Conservation (phyloP, 1,140 invertebrate species). For the Acyrthosiphon pisum region DNA sequence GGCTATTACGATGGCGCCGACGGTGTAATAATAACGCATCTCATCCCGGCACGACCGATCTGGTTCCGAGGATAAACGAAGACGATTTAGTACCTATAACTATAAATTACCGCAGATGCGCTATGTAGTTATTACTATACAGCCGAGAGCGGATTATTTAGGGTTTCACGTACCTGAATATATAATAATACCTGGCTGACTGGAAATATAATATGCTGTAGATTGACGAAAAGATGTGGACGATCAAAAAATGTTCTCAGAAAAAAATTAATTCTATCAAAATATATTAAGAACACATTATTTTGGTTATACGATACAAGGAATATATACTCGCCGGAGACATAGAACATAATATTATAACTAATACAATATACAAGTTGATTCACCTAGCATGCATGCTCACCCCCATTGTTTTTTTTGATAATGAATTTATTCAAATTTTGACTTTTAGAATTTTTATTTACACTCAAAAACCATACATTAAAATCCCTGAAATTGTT, state of each 20-base stretch:
- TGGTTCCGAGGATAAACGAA: background rate
- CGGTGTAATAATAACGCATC: background rate
- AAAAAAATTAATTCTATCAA: background rate
- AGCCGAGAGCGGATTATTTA: background rate
- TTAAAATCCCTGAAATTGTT: no score
- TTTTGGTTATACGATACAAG: background rate
- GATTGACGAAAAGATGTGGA: background rate
- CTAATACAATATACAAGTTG: no score
- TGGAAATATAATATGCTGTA: background rate
- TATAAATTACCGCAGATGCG: background rate
- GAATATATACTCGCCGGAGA: no score
- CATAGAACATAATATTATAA: background rate
- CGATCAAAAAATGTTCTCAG: background rate
- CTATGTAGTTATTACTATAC: background rate
- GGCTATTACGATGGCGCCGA: background rate
- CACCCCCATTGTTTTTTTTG: no score
- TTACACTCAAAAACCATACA: no score
- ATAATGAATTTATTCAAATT: no score
- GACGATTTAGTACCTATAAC: background rate
- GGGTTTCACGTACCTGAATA: background rate
- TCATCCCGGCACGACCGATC: background rate
- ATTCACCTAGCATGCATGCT: no score
- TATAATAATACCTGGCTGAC: background rate
- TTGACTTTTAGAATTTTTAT: no score
- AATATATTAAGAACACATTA: background rate